Evolutionary conservation across 2,113 vertebrate genomes (phyloP).

Genomic region (Syngnathoides biaculeatus): DNA sequence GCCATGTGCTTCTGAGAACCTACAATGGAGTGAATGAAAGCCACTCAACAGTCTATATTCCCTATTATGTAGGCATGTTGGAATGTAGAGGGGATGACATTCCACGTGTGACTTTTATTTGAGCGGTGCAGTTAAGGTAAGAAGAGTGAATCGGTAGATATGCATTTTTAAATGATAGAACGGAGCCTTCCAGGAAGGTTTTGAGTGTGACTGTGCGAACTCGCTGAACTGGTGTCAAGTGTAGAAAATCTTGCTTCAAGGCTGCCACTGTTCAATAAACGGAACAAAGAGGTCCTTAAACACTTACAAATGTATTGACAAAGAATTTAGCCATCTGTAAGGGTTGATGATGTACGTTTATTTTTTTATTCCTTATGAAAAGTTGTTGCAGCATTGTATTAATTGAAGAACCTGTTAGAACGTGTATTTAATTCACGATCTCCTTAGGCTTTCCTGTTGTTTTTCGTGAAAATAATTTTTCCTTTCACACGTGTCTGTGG

Average conservation of each 20-base stretch:
- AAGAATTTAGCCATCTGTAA: conserved; percentile 10
- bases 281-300: conserved; percentile 24
- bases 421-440: conserved; percentile 52
- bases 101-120: conserved; percentile 35
- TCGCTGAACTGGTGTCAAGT: conserved; percentile 25
- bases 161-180: conserved; percentile 4
- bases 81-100: conserved; percentile 49
- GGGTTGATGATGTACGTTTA: conserved; percentile 20
- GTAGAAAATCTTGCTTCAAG: conserved; percentile 26
- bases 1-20: not conserved
- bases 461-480: conserved; percentile 15
- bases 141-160: conserved; percentile 30
- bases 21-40: not conserved
- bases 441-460: conserved; percentile 22
- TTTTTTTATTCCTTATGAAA: conserved; percentile 15
- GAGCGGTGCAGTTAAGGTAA: conserved; percentile 46
- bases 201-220: conserved; percentile 41
- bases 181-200: conserved; percentile 17
- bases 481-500: conserved; percentile 1
- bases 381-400: conserved; percentile 32
- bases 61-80: conserved; percentile 9
- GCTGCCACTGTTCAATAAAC: conserved; percentile 28
- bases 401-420: conserved; percentile 27
- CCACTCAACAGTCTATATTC: conserved; percentile 54
- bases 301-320: conserved; percentile 23